Evolutionary conservation across 2,797 vertebrate species (phyloP), one percentile per base, ranked within the genome.

Genomic region (Chelonia mydas): DNA sequence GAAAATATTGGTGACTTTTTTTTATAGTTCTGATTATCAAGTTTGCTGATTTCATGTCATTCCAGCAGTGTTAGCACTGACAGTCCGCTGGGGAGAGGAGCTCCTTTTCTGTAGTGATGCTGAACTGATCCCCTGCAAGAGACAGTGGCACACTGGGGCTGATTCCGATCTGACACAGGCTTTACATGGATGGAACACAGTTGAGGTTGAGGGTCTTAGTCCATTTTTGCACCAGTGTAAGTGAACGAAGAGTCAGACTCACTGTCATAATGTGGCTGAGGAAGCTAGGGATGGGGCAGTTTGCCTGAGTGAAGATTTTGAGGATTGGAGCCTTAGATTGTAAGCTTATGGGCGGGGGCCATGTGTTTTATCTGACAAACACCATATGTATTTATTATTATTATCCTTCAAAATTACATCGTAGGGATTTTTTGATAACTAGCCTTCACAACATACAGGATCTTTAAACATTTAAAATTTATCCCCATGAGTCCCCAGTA

Each of bases 161-260:
- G 68, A 57, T 41, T 55, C 37, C 59, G 54, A 37, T 68, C 31
- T 33, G 33, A 5, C 45, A 23, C 0, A 2, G 8, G 53, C 59
- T 37, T 76, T 0, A 1, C 1, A 2, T 31, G 17, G 74, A 13
- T 49, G 31, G 37, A 5, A n/a, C 59, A 15, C 10, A 0, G 10
- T 31, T 41, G 65, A 68, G 8, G 53, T 54, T 12, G 0, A 61
- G 21, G 11, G 45, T 31, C 61, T 11, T 1, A 3, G 13, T 79
- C 65, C 25, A 21, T 33, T 7, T 0, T 76, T 76, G 21, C 45
- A 74, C 37, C 41, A 27, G 10, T 45, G 23, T 45, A 45, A 45
- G 37, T 41, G 37, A 37, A 13, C 23, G 23, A 74, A 23, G 41
- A 27, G 37, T 45, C 68, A 74, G 68, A 41, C 72, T 74, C 37